Evolutionary conservation across 2,797 vertebrate genomes (phyloP), one percentile per base, ranked within the genome.

Genomic region (Sebastes minor): DNA sequence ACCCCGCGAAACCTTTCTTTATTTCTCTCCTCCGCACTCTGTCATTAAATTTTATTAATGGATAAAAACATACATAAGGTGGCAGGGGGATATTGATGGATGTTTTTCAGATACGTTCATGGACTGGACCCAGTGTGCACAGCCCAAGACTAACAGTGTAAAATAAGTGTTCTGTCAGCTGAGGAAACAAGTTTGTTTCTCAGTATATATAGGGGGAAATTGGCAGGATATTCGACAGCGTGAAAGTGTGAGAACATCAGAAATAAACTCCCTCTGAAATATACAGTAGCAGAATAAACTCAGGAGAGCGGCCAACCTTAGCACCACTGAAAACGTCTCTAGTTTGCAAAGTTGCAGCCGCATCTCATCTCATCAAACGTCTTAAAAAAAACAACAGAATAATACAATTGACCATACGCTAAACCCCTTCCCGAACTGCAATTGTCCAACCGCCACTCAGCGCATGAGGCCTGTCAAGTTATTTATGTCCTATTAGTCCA

Each of bases 261-360:
- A 76, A 60, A 79, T 71, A 66, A 75, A 72, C 28, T 79, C 55
- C 38, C 71, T 69, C 32, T 76, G 71, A 67, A 49, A 78, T 66
- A 62, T n/a, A 49, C 60, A 76, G 42, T 2, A 64, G 66, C 74
- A 42, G 64, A n/a, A 68, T 33, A 46, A 65, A 64, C 23, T 57
- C 28, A 57, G 74, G 3, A 13, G 35, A 52, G 20, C 11, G 55
- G 62, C 23, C 13, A 61, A 22, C 67, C 49, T 33, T 18, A 18
- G 2, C 2, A 35, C 30, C 63, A 16, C 8, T 33, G 18, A 46
- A 56, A 64, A 59, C 1, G 11, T 71, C 20, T 71, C 6, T 16
- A 13, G 49, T 32, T 55, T 66, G 49, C 14, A 60, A 64, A 71
- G 28, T 32, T 55, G 35, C 28, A 35, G 23, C 62, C 9, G 56